phyloP scores from a whole-genome alignment of 2,797 vertebrate species.

The Eutrigla gurnardus region DNA sequence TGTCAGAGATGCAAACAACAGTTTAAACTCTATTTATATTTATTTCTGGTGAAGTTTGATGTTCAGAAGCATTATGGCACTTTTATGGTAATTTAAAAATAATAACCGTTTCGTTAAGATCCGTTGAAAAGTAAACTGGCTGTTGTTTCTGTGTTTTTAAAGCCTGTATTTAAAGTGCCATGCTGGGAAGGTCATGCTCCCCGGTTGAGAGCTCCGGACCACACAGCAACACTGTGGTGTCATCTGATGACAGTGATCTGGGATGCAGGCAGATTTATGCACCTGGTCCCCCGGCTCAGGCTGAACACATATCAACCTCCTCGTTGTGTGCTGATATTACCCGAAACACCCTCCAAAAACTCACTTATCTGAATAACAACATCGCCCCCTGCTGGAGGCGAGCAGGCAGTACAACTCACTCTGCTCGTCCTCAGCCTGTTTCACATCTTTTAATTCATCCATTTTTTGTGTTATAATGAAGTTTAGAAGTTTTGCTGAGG shows the following conservation, averaged over 20 bases:
- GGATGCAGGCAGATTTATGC: slow-evolving; percentile 53
- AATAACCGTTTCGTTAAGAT: neutral
- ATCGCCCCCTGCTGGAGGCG: slow-evolving; percentile 73
- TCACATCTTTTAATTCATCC: too few relatives aligned
- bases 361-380: slow-evolving; percentile 61
- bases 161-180: neutral
- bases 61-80: neutral
- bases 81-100: neutral
- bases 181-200: neutral
- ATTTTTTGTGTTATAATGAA: too few relatives aligned
- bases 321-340: neutral
- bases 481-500: too few relatives aligned
- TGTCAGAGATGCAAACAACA: neutral
- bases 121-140: neutral
- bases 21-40: neutral
- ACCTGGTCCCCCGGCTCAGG: slow-evolving; percentile 21
- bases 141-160: too few relatives aligned
- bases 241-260: slow-evolving; percentile 48
- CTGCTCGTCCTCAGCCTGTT: neutral
- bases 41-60: neutral
- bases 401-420: slow-evolving; percentile 37
- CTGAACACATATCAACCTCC: slow-evolving; percentile 11
- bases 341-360: neutral
- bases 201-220: neutral
- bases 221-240: neutral